Evolutionary conservation across 2,888 invertebrate species (phyloP), one percentile per base, ranked within the genome.

Genomic region (Torymus tubicola): DNA sequence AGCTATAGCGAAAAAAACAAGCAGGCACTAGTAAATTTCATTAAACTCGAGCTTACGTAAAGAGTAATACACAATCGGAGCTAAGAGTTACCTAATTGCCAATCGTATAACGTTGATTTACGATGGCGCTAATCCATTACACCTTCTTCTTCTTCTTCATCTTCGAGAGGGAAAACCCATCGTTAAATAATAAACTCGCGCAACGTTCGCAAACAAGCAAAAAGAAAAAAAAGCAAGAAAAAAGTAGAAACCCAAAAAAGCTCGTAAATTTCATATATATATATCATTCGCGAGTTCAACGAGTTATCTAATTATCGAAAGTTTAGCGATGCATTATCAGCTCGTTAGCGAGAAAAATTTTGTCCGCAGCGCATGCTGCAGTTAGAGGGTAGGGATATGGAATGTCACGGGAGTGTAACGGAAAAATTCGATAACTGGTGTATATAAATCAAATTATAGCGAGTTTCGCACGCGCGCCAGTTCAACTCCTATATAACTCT

Each of bases 71-170:
- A 73, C 61, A 61, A 73, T 78, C 60, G 53, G 42, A 61, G 10
- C 18, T 75, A 68, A 63, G 68, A 52, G 70, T 80, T 80, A 76
- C 69, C 72, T 77, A 81, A 81, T 68, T 63, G 63, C 31, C 52
- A 18, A 58, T 75, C 60, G 70, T n/a, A n/a, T 64, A 53, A 70
- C 52, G 70, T 16, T 75, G 71, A 71, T 65, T 65, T 75, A 70
- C 60, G 65, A 65, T 53, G 21, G 14, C 14, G 53, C 64, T 64
- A 16, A 79, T 79, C 69, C 58, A 71, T 77, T 12, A 53, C 63
- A 24, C 24, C 24, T 24, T 24, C 24, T 24, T 24, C 24, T 2
- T 24, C 24, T 24, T 24, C 24, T 2, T 24, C 24, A 24, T 64
- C 55, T 31, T 77, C n/a, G 31, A 21, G 14, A 50, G 57, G 21